Percentiles rank a stretch among this genome's conserved stretches.
phyloP scores from a whole-genome alignment of 2,797 vertebrate species.

The Mormyrus proboscirostris region DNA sequence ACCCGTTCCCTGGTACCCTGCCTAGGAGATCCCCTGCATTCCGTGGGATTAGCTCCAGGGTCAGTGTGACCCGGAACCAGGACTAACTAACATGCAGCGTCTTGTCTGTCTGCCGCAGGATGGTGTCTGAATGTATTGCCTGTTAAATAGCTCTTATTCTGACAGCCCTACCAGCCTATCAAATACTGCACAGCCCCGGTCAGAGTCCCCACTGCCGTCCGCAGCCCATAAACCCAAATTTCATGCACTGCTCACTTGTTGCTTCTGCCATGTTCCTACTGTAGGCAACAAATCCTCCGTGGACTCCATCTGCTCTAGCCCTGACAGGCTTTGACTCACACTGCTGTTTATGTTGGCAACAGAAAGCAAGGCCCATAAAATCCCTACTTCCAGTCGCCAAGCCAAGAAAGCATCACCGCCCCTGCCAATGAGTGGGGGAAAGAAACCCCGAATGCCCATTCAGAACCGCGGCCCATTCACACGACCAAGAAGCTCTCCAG shows the following conservation, averaged over 20 bases:
- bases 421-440: neutral
- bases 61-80: neutral
- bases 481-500: neutral
- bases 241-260: slow-evolving; percentile 4
- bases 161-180: neutral
- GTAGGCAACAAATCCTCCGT: neutral
- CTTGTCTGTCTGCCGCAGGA: neutral
- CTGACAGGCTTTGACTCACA: slow-evolving; percentile 6
- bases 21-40: neutral
- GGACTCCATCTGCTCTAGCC: neutral
- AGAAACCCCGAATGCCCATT: slow-evolving; percentile 10
- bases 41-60: neutral
- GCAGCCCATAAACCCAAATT: neutral
- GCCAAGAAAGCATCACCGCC: slow-evolving; percentile 19
- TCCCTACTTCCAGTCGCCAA: neutral
- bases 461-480: neutral
- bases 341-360: slow-evolving; percentile 21
- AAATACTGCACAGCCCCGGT: neutral
- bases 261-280: neutral
- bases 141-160: neutral
- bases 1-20: neutral
- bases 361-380: neutral
- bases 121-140: neutral
- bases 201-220: neutral
- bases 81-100: neutral